phyloP scores from a whole-genome alignment of 2,888 invertebrate species.

The Drosophila conformis region DNA sequence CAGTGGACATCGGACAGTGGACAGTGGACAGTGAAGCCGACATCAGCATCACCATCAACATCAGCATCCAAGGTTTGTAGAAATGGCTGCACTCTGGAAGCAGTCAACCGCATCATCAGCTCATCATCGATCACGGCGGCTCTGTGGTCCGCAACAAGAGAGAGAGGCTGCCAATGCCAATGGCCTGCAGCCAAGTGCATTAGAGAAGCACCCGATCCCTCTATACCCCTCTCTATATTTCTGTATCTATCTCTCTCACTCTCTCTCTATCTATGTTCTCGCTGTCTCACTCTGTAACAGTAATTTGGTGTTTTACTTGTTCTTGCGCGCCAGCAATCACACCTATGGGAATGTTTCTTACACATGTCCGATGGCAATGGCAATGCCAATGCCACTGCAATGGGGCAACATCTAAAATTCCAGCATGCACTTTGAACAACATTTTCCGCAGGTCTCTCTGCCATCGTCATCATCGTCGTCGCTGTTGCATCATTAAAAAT shows the following conservation, averaged over 20 bases:
- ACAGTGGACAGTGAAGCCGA: neutral
- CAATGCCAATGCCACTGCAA: slow-evolving; percentile 27
- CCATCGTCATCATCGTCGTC: slow-evolving; percentile 6
- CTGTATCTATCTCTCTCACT: neutral
- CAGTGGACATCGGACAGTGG: slow-evolving; percentile 3
- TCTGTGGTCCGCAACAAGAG: slow-evolving; percentile 43
- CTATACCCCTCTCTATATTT: neutral
- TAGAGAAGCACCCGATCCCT: slow-evolving; percentile 34
- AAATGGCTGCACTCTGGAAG: slow-evolving; percentile 41
- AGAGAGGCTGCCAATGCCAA: slow-evolving; percentile 49
- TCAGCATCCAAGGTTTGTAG: slow-evolving; percentile 28
- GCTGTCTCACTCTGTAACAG: slow-evolving; percentile 54
- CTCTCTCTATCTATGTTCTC: neutral
- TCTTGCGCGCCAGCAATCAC: slow-evolving; percentile 80
- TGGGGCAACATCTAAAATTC: slow-evolving; percentile 58
- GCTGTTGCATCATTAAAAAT: slow-evolving; percentile 74
- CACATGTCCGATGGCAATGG: slow-evolving; percentile 64
- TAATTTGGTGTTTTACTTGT: slow-evolving; percentile 80
- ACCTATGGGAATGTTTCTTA: slow-evolving; percentile 79
- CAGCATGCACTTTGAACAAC: slow-evolving; percentile 76
- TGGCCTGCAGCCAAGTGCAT: slow-evolving; percentile 64
- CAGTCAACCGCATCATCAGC: slow-evolving; percentile 65
- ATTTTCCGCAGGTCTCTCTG: slow-evolving; percentile 58
- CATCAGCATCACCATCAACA: slow-evolving; percentile 8
- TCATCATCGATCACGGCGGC: slow-evolving; percentile 74